Percentiles rank a stretch among this genome's conserved stretches.
Evolutionary conservation across 1,140 invertebrate genomes (phyloP).

Genomic region (Ceratina calcarata): DNA sequence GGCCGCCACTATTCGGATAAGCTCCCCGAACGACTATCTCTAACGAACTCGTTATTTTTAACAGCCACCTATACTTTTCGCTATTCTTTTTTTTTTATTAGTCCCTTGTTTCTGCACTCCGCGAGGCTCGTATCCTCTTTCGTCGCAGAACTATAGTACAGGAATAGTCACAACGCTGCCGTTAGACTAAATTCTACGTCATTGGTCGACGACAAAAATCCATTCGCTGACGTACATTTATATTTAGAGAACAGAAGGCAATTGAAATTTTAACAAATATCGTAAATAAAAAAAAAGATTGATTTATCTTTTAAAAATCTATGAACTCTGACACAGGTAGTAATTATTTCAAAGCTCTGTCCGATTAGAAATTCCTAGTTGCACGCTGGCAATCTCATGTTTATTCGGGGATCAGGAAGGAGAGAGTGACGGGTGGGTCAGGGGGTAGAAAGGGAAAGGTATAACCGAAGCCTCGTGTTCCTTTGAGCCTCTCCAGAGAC

Average conservation of each 20-base stretch:
- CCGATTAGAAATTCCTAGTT: slow-evolving; percentile 63
- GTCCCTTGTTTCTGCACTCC: neutral
- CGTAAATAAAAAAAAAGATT: too few species aligned
- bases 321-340: slow-evolving; percentile 13
- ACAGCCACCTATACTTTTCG: slow-evolving; percentile 10
- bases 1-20: slow-evolving; percentile 21
- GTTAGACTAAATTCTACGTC: too few species aligned
- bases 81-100: slow-evolving; percentile 18
- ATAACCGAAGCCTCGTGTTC: slow-evolving; percentile 11
- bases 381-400: slow-evolving; percentile 56
- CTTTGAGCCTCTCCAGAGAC: slow-evolving; percentile 66
- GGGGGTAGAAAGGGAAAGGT: neutral
- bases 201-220: too few species aligned
- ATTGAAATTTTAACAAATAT: too few species aligned
- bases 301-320: too few species aligned
- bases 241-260: too few species aligned
- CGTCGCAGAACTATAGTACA: neutral
- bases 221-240: too few species aligned
- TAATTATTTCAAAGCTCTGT: slow-evolving; percentile 64
- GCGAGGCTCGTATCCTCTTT: neutral
- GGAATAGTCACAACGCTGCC: neutral
- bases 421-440: neutral
- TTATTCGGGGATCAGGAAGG: slow-evolving; percentile 39
- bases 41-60: slow-evolving; percentile 54
- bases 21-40: slow-evolving; percentile 31